Evolutionary conservation across 2,888 invertebrate genomes (phyloP).

Genomic region (Melanostoma mellinum): DNA sequence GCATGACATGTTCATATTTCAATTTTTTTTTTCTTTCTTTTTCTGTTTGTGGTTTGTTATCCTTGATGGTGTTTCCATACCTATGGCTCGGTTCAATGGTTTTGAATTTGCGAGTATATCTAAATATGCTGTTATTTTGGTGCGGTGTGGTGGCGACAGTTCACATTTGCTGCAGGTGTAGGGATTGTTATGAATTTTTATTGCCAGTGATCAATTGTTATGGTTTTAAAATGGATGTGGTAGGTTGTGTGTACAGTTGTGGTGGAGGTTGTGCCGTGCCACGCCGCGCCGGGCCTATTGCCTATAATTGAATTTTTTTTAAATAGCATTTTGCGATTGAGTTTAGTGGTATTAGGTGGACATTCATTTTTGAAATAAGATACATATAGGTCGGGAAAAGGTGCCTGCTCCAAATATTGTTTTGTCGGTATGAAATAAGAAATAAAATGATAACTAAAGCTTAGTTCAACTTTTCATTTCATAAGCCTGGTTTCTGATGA

Average conservation of each 20-base stretch:
- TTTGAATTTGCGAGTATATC: slow-evolving; percentile 25
- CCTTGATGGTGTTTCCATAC: slow-evolving; percentile 3
- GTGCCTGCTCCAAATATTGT: too few species aligned
- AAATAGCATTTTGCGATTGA: too few species aligned
- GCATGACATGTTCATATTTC: slow-evolving; percentile 35
- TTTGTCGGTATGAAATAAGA: too few species aligned
- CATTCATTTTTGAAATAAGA: too few species aligned
- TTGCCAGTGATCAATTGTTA: slow-evolving; percentile 48
- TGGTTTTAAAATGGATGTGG: slow-evolving; percentile 25
- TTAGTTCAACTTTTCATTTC: too few species aligned
- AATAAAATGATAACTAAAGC: too few species aligned
- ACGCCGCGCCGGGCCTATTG: too few species aligned
- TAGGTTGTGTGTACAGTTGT: not conserved
- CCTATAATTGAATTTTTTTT: too few species aligned
- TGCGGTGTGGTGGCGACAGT: not conserved
- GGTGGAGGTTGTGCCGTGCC: not conserved
- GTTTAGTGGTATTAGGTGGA: too few species aligned
- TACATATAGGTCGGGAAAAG: too few species aligned
- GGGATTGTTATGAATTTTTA: slow-evolving; percentile 54
- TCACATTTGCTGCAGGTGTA: slow-evolving; percentile 44
- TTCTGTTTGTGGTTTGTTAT: slow-evolving; percentile 24
- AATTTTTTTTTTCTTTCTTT: slow-evolving; percentile 23
- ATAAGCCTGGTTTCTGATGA: too few species aligned
- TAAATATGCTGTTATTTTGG: slow-evolving; percentile 9
- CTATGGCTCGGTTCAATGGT: slow-evolving; percentile 27